phyloP scores from a whole-genome alignment of 2,113 vertebrate species.

The Indicator maculatus region DNA sequence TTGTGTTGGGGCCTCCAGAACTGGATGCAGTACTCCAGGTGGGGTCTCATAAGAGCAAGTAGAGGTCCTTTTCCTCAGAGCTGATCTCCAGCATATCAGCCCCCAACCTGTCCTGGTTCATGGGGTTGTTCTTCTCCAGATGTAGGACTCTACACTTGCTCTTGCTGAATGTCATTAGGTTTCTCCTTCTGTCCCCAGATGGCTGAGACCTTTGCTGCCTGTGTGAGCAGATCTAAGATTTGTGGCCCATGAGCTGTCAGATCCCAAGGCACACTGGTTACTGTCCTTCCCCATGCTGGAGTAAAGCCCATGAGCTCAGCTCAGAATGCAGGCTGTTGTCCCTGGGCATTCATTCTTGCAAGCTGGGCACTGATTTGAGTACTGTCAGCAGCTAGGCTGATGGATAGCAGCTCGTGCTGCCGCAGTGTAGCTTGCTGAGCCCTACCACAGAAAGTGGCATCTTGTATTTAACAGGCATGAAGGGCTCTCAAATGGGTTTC shows the following conservation, averaged over 20 bases:
- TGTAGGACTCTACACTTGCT: too few relatives aligned
- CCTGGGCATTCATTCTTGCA: too few relatives aligned
- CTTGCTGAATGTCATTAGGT: too few relatives aligned
- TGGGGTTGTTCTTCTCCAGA: too few relatives aligned
- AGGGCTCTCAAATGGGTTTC: background rate
- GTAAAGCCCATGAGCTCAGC: background rate
- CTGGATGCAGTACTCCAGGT: too few relatives aligned
- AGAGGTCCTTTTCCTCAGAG: too few relatives aligned
- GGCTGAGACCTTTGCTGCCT: background rate
- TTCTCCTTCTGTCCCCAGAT: background rate
- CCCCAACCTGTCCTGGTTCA: too few relatives aligned
- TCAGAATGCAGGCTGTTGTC: fast-evolving
- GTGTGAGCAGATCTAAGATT: background rate
- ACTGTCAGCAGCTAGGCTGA: background rate
- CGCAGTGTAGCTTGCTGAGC: background rate
- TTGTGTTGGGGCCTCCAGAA: too few relatives aligned
- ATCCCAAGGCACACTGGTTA: background rate
- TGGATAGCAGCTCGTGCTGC: background rate
- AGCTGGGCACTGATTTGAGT: fast-evolving
- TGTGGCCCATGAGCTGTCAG: fast-evolving
- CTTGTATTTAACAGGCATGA: background rate
- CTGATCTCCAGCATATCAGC: too few relatives aligned
- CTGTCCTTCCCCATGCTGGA: background rate
- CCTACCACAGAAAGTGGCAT: background rate
- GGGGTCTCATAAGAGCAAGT: too few relatives aligned